Evolutionary conservation across 2,113 vertebrate species (phyloP), one percentile per base, ranked within the genome.

Genomic region (Machaerirhynchus nigripectus): DNA sequence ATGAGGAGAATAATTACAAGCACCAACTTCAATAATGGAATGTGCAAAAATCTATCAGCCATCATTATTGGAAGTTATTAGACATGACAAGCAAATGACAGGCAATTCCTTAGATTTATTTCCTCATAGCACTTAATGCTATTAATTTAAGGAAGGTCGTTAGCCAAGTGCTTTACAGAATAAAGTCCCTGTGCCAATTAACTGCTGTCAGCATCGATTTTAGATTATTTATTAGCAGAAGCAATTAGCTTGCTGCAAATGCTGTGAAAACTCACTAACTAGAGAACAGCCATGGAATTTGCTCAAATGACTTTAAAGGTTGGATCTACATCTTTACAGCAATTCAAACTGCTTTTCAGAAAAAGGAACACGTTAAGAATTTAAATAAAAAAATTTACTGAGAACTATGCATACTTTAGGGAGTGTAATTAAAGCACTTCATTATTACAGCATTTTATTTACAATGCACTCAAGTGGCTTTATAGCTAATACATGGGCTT

Each of bases 11-110:
- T 99, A 99, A 99, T 99, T 99, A 99, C 99, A 99, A 98, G 98
- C 98, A 99, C 99, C 99, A 99, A 98, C 98, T 99, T 99, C 99
- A 98, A 99, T 99, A 99, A 99, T 99, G 99, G 98, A 99, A 98
- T 99, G 98, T 99, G 99, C 99, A 99, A 99, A 99, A 99, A 99
- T 99, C 99, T 99, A 99, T 99, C 99, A 99, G 99, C 98, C 97
- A 98, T 99, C 99, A 99, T 99, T 99, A 99, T 99, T 99, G 99
- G 98, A 99, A 99, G 99, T 99, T 99, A 99, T 99, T 99, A 99
- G 98, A 99, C 98, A 99, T 99, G 99, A 99, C 99, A 99, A 98
- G 99, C 98, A 97, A 99, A 99, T 99, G 99, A 99, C 99, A 99
- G 98, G 99, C 98, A 98, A 99, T 99, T 99, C 98, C 98, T 99